phyloP scores from a whole-genome alignment of 2,888 invertebrate species.

The Conops quadrifasciatus region DNA sequence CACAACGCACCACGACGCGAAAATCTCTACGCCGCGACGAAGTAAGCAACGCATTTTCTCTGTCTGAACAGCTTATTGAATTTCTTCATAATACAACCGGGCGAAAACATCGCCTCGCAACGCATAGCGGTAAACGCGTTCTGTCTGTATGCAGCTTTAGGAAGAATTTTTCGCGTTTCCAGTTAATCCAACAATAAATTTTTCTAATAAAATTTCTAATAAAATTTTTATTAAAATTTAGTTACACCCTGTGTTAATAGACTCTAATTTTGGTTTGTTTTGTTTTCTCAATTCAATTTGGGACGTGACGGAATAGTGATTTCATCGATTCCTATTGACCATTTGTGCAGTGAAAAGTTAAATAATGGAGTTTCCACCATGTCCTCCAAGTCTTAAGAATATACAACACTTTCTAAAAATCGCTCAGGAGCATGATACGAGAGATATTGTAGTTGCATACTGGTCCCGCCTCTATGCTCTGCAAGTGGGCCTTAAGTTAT shows the following conservation, averaged over 20 bases:
- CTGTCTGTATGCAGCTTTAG: not conserved
- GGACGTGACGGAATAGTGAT: not conserved
- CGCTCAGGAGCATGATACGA: conserved; percentile 87
- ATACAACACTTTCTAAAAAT: conserved; percentile 92
- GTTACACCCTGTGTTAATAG: not conserved
- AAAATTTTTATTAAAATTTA: not conserved
- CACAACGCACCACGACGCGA: too few relatives aligned
- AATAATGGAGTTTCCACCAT: conserved; percentile 70
- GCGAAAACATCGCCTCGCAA: too few relatives aligned
- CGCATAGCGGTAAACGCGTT: too few relatives aligned
- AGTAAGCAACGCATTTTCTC: too few relatives aligned
- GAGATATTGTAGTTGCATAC: conserved; percentile 91
- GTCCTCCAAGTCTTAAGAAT: conserved; percentile 80
- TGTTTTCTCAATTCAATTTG: not conserved
- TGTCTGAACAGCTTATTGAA: too few relatives aligned
- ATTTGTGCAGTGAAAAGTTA: conserved; percentile 19
- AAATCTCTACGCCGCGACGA: too few relatives aligned
- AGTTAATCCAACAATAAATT: too few relatives aligned
- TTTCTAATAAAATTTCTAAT: too few relatives aligned
- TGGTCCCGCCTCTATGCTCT: conserved; percentile 93
- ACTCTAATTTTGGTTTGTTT: not conserved
- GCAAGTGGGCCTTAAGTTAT: conserved; percentile 84
- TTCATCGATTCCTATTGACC: conserved; percentile 22
- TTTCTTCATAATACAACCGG: too few relatives aligned
- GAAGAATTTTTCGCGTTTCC: too few relatives aligned